phyloP scores from a whole-genome alignment of 1,140 invertebrate species.

The Oreohelix idahoensis region DNA sequence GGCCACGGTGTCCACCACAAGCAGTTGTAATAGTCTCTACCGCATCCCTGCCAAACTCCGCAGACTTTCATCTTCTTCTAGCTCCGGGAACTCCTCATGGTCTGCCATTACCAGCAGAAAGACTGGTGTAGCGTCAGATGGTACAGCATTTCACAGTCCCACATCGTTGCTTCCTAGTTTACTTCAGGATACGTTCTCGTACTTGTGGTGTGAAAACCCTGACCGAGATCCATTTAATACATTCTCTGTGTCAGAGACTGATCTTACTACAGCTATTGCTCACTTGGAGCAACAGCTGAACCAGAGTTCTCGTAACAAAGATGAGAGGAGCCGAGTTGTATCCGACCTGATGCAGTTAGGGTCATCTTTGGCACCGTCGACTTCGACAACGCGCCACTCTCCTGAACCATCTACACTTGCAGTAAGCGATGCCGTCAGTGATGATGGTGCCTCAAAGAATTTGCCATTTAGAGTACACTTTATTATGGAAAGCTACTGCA shows the following conservation, averaged over 20 bases:
- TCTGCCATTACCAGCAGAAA: constrained; percentile 13
- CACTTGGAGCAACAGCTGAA: constrained; percentile 64
- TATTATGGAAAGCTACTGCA: constrained; percentile 68
- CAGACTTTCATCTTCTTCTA: constrained; percentile 33
- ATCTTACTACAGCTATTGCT: constrained; percentile 64
- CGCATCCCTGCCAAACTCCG: constrained; percentile 44
- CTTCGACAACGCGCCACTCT: background rate
- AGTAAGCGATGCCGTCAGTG: constrained; percentile 35
- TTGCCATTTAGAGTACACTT: constrained; percentile 63
- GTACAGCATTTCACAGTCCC: background rate
- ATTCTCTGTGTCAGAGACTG: constrained; percentile 68
- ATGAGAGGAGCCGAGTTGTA: background rate
- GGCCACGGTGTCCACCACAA: constrained; percentile 29
- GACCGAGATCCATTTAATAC: constrained; percentile 67
- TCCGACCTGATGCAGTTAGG: background rate
- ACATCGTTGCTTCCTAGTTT: constrained; percentile 16
- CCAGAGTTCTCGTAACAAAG: constrained; percentile 24
- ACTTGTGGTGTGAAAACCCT: constrained; percentile 68
- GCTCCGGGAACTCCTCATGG: constrained; percentile 25
- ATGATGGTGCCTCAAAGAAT: constrained; percentile 42
- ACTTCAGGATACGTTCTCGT: constrained; percentile 46
- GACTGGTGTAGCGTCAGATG: background rate
- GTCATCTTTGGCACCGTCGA: background rate
- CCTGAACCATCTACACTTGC: background rate
- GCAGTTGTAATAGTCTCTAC: constrained; percentile 37